These are phyloP conservation scores for Telenomus remus DNA, from an alignment of 1,140 invertebrate genomes.

Conservation along the genomic window DNA sequence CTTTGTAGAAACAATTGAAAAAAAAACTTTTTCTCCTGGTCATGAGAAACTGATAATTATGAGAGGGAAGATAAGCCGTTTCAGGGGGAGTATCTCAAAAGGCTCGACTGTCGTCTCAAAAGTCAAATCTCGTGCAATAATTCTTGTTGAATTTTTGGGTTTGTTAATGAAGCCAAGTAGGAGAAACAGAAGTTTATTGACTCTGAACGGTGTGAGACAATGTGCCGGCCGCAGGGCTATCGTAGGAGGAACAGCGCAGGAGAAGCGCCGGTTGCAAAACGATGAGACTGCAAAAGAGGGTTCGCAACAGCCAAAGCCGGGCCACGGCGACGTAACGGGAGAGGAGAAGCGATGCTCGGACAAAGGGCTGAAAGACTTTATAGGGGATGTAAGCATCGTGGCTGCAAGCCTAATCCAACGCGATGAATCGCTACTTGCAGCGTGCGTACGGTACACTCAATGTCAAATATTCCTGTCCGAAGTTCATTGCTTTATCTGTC, in stretches of 20 bases:
- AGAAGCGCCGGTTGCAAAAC: slow-evolving; percentile 46
- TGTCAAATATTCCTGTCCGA: slow-evolving; percentile 64
- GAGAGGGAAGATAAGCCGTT: background rate
- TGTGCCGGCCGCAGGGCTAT: slow-evolving; percentile 73
- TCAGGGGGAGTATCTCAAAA: slow-evolving; percentile 10
- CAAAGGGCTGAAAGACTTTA: slow-evolving; percentile 66
- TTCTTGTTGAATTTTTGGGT: slow-evolving; percentile 67
- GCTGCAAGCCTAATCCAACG: slow-evolving; percentile 73
- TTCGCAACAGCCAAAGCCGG: slow-evolving; percentile 41
- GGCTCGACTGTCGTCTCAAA: slow-evolving; percentile 28
- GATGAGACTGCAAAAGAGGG: slow-evolving; percentile 61
- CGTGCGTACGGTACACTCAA: slow-evolving; percentile 67
- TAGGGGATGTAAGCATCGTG: slow-evolving; percentile 73
- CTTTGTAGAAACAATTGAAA: no score
- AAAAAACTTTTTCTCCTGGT: no score
- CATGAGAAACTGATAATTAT: no score
- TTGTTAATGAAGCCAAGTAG: slow-evolving; percentile 74
- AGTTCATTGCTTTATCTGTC: slow-evolving; percentile 57
- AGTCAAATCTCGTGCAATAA: slow-evolving; percentile 55
- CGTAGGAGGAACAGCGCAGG: slow-evolving; percentile 67
- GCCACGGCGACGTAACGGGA: slow-evolving; percentile 26
- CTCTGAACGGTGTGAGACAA: slow-evolving; percentile 68
- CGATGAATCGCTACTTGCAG: slow-evolving; percentile 73
- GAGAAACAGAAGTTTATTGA: slow-evolving; percentile 72
- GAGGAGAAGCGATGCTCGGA: slow-evolving; percentile 43